Base-by-base conservation (phyloP, 1,140 invertebrate species). In the Aricia agestis region DNA sequence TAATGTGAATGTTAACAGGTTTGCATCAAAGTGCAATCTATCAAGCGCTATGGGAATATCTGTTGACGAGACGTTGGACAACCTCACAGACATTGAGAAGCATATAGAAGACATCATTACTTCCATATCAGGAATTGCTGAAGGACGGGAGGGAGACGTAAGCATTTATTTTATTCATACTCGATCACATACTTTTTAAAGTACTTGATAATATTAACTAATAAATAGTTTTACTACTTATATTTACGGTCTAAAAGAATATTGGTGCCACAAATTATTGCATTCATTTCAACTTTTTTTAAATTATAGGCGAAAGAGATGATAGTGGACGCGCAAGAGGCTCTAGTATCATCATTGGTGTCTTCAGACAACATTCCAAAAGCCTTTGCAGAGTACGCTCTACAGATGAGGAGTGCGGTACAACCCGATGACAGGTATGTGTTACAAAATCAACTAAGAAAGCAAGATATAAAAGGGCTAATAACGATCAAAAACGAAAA, bases 41-140 rank as follows among this genome's bases (percentile, higher is more conserved):
- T 63, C 59, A 11, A 63, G 6, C 18, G 59, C 59, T 18, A 63
- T 63, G 59, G 59, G 59, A 63, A 25, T 19, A 25, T 63, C 59
- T 19, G 59, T 63, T 11, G 59, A 63, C 10, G 59, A 63, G 9
- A 63, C 59, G 10, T 25, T 63, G 18, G 59, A 63, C 1, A 19
- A 63, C 10, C 17, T 63, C 18, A 19, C 59, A 11, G 59, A 63
- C 7, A 18, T 63, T 6, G 59, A 63, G 59, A 19, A 18, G 18
- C 59, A 63, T 13, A 19, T 63, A 19, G 18, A 63, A 17, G 59
- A 63, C 19, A 63, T 63, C 0, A 63, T 63, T 17, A 25, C 18
- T 0, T 6, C 59, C 2, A 3, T 11, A 63, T 17, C 59, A 19
- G 59, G 19, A 25, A 11, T 17, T 11, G 11, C 19, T 6, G 19